Conservation (phyloP, 2,113 vertebrate species). For the Atlantisia rogersi region DNA sequence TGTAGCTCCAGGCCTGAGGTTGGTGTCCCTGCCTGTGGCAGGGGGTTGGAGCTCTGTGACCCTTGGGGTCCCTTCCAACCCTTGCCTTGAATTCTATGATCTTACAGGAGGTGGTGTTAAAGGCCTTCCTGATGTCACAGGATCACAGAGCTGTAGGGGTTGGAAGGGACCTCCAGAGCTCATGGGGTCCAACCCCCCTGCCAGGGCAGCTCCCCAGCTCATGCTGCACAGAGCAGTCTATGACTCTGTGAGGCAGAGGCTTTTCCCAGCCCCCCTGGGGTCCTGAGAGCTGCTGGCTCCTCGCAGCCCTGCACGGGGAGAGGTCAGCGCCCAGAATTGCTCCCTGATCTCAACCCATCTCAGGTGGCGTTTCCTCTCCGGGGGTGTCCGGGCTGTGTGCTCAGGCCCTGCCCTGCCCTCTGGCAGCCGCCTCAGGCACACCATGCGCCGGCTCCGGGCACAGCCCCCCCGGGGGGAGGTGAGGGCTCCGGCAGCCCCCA, state of each 20-base stretch:
- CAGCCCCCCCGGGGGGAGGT: rapidly evolving
- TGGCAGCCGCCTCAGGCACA: neutral
- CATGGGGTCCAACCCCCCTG: too few species aligned
- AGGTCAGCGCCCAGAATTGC: neutral
- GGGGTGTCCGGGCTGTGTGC: neutral
- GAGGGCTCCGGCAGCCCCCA: neutral
- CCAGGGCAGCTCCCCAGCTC: too few species aligned
- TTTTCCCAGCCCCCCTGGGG: neutral
- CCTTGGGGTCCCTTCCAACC: too few species aligned
- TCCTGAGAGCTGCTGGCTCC: neutral
- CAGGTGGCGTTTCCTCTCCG: neutral
- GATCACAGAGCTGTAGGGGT: too few species aligned
- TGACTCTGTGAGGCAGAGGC: neutral
- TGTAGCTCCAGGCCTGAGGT: too few species aligned
- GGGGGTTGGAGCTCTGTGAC: too few species aligned
- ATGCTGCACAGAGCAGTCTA: too few species aligned
- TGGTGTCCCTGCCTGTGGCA: too few species aligned
- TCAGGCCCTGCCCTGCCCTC: neutral
- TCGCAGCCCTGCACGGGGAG: neutral
- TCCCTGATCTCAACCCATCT: neutral
- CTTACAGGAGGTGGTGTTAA: neutral
- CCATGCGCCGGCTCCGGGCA: neutral
- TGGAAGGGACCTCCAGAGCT: too few species aligned
- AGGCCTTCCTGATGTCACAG: neutral
- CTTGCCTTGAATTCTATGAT: neutral